These are phyloP conservation scores for Zaprionus camerounensis DNA, from an alignment of 1,140 invertebrate genomes.

Conservation along the genomic window DNA sequence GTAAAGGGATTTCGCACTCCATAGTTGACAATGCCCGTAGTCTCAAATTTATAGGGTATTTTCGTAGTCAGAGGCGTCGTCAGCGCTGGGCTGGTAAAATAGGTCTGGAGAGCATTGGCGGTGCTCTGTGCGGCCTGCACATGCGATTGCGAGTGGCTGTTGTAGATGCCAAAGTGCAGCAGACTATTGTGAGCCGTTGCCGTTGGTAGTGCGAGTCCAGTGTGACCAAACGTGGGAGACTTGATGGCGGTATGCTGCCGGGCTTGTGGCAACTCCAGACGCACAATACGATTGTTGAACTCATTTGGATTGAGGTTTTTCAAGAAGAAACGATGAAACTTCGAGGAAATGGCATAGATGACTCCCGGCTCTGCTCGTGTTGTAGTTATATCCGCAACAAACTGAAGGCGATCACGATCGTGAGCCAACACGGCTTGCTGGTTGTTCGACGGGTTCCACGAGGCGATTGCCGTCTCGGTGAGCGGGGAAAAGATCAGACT, in stretches of 20 bases:
- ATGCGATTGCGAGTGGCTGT: conserved; percentile 32
- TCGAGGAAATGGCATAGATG: conserved; percentile 89
- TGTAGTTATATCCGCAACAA: conserved; percentile 89
- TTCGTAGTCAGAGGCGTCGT: conserved; percentile 61
- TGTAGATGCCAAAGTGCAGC: conserved; percentile 54
- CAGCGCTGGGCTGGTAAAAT: conserved; percentile 65
- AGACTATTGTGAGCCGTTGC: conserved; percentile 60
- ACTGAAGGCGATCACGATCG: conserved; percentile 89
- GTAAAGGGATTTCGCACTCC: conserved; percentile 72
- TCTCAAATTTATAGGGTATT: conserved; percentile 71
- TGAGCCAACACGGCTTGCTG: conserved; percentile 88
- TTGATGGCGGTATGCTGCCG: background rate
- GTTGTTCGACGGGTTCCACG: conserved; percentile 90
- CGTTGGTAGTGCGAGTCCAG: conserved; percentile 34
- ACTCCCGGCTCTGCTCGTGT: conserved; percentile 87
- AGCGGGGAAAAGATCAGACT: conserved; percentile 90
- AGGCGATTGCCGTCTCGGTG: conserved; percentile 90
- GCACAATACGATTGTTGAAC: conserved; percentile 87
- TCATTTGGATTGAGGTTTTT: conserved; percentile 86
- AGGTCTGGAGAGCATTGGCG: conserved; percentile 56
- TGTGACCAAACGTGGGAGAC: conserved; percentile 34
- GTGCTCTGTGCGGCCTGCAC: conserved; percentile 29
- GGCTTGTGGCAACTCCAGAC: conserved; percentile 83
- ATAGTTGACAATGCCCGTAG: conserved; percentile 63
- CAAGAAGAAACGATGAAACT: conserved; percentile 91